Percentiles rank a stretch among this genome's conserved stretches.
Evolutionary conservation across 1,140 invertebrate genomes (phyloP).

Genomic region (Drosophila nebulosa): DNA sequence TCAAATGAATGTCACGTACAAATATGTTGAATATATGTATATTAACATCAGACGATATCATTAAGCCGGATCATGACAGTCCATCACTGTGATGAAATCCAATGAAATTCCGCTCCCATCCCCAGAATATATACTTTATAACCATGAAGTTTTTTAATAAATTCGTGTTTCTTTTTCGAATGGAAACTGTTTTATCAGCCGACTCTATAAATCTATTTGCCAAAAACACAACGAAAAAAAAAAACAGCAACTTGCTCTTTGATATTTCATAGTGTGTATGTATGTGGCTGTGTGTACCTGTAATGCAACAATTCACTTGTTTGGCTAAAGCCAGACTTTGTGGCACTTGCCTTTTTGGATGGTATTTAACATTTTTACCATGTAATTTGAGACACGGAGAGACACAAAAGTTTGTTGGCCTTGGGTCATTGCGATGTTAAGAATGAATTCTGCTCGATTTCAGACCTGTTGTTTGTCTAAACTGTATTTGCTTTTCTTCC

Average conservation of each 20-base stretch:
- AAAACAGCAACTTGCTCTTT: neutral
- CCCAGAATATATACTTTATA: neutral
- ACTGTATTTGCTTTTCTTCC: neutral
- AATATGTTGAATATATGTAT: neutral
- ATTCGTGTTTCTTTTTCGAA: neutral
- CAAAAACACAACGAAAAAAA: neutral
- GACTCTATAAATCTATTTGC: neutral
- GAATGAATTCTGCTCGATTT: neutral
- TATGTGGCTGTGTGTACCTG: neutral
- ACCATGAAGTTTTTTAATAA: neutral
- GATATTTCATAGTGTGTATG: conserved; percentile 1
- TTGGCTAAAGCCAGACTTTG: conserved; percentile 7
- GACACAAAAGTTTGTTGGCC: neutral
- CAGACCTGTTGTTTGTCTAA: neutral
- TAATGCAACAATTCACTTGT: conserved; percentile 6
- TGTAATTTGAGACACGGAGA: neutral
- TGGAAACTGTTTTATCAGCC: neutral
- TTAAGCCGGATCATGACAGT: neutral
- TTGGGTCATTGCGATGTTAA: neutral
- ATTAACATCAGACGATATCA: neutral
- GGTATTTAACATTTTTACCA: neutral
- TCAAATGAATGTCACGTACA: conserved; percentile 2
- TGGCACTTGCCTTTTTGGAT: conserved; percentile 2
- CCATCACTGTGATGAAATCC: neutral
- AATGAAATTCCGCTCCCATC: neutral